phyloP scores from a whole-genome alignment of 2,888 invertebrate genomes.

The Pammene aurita region DNA sequence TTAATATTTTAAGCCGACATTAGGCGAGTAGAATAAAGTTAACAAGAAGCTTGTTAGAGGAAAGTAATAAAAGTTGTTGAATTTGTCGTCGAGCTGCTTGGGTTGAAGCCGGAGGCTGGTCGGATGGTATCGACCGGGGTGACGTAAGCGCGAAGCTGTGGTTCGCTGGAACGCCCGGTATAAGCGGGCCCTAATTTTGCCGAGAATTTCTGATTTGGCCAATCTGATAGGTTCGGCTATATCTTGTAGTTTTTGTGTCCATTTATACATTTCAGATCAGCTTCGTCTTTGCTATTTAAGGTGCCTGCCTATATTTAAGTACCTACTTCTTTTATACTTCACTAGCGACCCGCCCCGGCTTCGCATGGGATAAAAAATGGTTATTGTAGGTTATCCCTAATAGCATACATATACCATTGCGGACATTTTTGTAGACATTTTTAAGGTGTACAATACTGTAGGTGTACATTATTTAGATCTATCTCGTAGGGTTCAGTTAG shows the following conservation, averaged over 20 bases:
- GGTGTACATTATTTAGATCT: too few relatives aligned
- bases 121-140: slow-evolving; percentile 63
- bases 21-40: slow-evolving; percentile 44
- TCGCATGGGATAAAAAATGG: too few relatives aligned
- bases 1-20: slow-evolving; percentile 42
- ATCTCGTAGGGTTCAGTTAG: too few relatives aligned
- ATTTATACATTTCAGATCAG: background rate
- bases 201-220: slow-evolving; percentile 19
- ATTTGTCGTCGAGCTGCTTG: slow-evolving; percentile 53
- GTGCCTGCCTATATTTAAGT: too few relatives aligned
- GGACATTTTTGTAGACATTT: too few relatives aligned
- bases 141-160: slow-evolving; percentile 59
- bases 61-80: slow-evolving; percentile 63
- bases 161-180: slow-evolving; percentile 14
- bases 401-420: too few relatives aligned
- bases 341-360: too few relatives aligned
- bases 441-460: too few relatives aligned
- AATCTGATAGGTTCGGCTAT: slow-evolving; percentile 1
- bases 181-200: slow-evolving; percentile 30
- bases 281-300: too few relatives aligned
- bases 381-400: too few relatives aligned
- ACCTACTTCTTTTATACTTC: too few relatives aligned
- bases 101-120: slow-evolving; percentile 51
- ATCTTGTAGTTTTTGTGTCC: background rate
- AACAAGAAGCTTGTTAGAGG: slow-evolving; percentile 52